Evolutionary conservation across 2,113 vertebrate genomes (phyloP).

Genomic region (Melanotaenia duboulayi): DNA sequence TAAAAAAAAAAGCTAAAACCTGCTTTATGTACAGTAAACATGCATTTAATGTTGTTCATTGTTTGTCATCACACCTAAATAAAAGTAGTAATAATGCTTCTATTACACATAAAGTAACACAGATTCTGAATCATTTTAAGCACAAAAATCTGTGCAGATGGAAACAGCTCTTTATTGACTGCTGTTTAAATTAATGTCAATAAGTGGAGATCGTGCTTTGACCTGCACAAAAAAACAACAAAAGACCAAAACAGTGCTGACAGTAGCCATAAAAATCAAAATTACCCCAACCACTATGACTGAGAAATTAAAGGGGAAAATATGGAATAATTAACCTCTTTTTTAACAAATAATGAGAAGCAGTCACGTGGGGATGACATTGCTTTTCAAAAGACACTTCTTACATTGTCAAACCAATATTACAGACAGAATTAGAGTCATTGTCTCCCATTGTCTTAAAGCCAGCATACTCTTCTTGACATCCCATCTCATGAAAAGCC

Average conservation of each 20-base stretch:
- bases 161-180: slow-evolving; percentile 32
- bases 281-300: slow-evolving; percentile 35
- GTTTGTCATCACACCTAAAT: slow-evolving; percentile 13
- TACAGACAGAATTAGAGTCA: slow-evolving; percentile 69
- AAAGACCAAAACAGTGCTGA: slow-evolving; percentile 54
- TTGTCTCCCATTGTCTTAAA: slow-evolving; percentile 74
- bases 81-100: background rate
- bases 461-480: slow-evolving; percentile 62
- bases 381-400: slow-evolving; percentile 58
- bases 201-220: slow-evolving; percentile 32
- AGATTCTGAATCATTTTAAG: background rate
- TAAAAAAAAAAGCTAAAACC: slow-evolving; percentile 2
- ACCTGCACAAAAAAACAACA: slow-evolving; percentile 51
- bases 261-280: slow-evolving; percentile 58
- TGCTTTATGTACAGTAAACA: slow-evolving; percentile 23
- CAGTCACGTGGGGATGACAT: slow-evolving; percentile 49
- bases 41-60: slow-evolving; percentile 1
- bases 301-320: slow-evolving; percentile 55
- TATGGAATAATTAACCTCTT: slow-evolving; percentile 54
- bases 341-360: slow-evolving; percentile 70
- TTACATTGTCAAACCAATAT: slow-evolving; percentile 59
- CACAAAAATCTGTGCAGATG: background rate
- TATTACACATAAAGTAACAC: background rate
- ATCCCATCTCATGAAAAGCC: slow-evolving; percentile 75
- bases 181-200: slow-evolving; percentile 39